Evolutionary conservation across 2,113 vertebrate species (phyloP).

Genomic region (Rousettus leschenaultii): DNA sequence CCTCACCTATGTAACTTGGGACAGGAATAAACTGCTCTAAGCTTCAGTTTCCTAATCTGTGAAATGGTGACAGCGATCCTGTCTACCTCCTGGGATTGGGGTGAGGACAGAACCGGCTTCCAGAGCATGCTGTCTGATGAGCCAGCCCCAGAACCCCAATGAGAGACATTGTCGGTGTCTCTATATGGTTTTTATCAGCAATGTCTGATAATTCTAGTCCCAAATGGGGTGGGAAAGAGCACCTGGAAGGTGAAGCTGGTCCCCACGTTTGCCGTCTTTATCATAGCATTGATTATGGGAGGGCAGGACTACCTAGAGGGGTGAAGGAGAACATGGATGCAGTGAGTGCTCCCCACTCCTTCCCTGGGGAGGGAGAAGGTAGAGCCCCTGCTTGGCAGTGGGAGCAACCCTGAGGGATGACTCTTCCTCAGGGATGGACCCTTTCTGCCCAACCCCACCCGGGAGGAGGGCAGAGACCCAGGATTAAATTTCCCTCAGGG

Average conservation of each 20-base stretch:
- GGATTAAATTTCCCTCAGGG: background rate
- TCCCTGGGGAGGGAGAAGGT: background rate
- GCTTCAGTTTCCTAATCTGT: slow-evolving; percentile 1
- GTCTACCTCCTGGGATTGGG: background rate
- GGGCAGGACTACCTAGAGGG: background rate
- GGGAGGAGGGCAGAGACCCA: background rate
- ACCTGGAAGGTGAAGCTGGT: background rate
- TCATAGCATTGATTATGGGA: background rate
- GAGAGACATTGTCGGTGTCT: background rate
- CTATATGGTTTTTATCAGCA: background rate
- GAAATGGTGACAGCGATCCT: background rate
- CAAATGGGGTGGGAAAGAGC: background rate
- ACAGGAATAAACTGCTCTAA: background rate
- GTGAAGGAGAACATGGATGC: background rate
- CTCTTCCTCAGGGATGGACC: background rate
- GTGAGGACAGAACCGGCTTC: background rate
- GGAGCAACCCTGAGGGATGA: background rate
- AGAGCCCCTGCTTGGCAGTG: background rate
- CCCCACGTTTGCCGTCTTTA: background rate
- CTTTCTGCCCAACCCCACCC: background rate
- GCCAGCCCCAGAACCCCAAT: background rate
- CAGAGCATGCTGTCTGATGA: background rate
- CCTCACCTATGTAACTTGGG: background rate
- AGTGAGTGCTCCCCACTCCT: background rate
- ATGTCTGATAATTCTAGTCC: background rate